These are phyloP conservation scores for Crocidura indochinensis DNA, from an alignment of 2,797 vertebrate species.

Conservation along the genomic window DNA sequence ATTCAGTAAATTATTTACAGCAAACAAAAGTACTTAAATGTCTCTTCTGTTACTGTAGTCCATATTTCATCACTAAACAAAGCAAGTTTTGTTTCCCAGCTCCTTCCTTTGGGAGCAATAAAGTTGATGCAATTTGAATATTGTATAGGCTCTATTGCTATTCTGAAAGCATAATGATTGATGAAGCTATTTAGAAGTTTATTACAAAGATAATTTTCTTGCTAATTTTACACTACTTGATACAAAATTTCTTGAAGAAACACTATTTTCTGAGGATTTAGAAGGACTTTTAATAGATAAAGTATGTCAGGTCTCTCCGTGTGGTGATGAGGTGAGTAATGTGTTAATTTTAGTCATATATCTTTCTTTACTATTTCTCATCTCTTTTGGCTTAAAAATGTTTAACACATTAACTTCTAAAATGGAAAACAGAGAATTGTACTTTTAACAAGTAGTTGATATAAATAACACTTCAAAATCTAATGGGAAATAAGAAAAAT, in stretches of 20 bases:
- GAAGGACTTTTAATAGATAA: slow-evolving; percentile 37
- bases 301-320: neutral
- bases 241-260: slow-evolving; percentile 40
- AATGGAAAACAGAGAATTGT: slow-evolving; percentile 44
- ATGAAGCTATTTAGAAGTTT: slow-evolving; percentile 62
- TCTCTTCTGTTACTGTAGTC: slow-evolving; percentile 62
- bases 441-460: neutral
- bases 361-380: slow-evolving; percentile 44
- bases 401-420: slow-evolving; percentile 27
- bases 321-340: neutral
- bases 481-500: slow-evolving; percentile 45
- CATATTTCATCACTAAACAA: slow-evolving; percentile 62
- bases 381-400: slow-evolving; percentile 54
- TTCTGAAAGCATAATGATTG: slow-evolving; percentile 57
- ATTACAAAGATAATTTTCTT: slow-evolving; percentile 11
- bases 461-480: slow-evolving; percentile 33
- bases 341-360: neutral
- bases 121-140: slow-evolving; percentile 43
- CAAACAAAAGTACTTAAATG: slow-evolving; percentile 57
- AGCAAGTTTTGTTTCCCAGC: slow-evolving; percentile 14
- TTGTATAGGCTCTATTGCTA: slow-evolving; percentile 45
- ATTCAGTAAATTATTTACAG: slow-evolving; percentile 60
- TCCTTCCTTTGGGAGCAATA: slow-evolving; percentile 34
- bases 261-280: slow-evolving; percentile 32
- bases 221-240: slow-evolving; percentile 25